phyloP scores from a whole-genome alignment of 2,797 vertebrate genomes.

The Carapus acus region DNA sequence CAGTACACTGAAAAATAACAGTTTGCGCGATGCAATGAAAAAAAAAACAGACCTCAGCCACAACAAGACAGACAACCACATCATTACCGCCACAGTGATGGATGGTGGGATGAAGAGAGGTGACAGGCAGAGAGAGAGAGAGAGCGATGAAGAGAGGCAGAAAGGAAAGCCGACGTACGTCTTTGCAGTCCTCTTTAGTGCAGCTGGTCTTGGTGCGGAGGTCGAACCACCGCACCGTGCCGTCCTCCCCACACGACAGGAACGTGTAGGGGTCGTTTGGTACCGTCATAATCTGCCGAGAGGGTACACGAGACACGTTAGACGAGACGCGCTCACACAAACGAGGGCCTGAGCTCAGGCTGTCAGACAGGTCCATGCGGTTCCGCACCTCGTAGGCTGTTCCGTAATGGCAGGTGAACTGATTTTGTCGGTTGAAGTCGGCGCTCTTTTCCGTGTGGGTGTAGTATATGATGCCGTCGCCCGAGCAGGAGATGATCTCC shows the following conservation, averaged over 20 bases:
- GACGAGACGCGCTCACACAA: no score
- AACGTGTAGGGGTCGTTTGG: constrained; percentile 97
- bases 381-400: constrained; percentile 92
- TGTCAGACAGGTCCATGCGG: no score
- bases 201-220: constrained; percentile 95
- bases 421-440: constrained; percentile 92
- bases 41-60: neutral
- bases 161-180: constrained; percentile 74
- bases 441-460: constrained; percentile 92
- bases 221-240: constrained; percentile 97
- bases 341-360: no score
- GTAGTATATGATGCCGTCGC: constrained; percentile 97
- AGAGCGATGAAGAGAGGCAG: no score
- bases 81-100: no score
- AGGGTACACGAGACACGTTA: neutral
- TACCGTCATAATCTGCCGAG: constrained; percentile 89
- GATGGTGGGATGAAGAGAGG: no score
- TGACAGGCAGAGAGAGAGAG: no score
- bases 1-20: no score
- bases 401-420: constrained; percentile 97
- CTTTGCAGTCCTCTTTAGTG: constrained; percentile 98
- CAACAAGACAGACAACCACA: no score
- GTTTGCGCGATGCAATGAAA: no score
- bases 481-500: constrained; percentile 96
- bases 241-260: constrained; percentile 96